Evolutionary conservation across 2,888 invertebrate genomes (phyloP).

Genomic region (Hydrotaea cyrtoneurina): DNA sequence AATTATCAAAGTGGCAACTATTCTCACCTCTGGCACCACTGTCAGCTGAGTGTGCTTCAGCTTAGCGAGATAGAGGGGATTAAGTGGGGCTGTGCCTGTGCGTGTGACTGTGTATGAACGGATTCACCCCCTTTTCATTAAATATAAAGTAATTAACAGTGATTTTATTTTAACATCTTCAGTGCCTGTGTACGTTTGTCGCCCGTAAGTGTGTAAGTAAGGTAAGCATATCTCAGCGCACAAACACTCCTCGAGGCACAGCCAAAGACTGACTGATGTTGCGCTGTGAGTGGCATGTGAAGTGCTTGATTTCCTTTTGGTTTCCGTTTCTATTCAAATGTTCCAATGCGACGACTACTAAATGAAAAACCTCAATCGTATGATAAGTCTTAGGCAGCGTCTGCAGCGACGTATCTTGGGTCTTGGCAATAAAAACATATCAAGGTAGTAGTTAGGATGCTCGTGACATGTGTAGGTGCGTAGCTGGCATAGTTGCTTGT

Average conservation of each 20-base stretch:
- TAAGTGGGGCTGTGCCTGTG: neutral
- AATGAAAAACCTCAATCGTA: neutral
- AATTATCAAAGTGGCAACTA: too few species aligned
- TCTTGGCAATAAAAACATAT: neutral
- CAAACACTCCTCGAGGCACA: neutral
- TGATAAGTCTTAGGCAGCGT: neutral
- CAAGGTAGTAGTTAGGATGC: neutral
- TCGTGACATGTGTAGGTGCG: constrained; percentile 1
- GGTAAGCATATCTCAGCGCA: neutral
- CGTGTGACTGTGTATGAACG: neutral
- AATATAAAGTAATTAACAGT: constrained; percentile 11
- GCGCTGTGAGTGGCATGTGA: neutral
- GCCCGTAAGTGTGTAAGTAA: too few species aligned
- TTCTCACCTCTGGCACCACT: too few species aligned
- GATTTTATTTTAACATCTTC: constrained; percentile 9
- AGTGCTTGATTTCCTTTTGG: neutral
- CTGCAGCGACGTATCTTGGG: neutral
- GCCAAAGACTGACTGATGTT: neutral
- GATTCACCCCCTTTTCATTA: neutral
- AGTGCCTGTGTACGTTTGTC: neutral
- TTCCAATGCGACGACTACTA: neutral
- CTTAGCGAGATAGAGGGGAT: neutral
- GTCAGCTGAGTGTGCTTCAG: too few species aligned
- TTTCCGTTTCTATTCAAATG: neutral
- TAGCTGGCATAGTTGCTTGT: neutral